Evolutionary conservation across 2,888 invertebrate species (phyloP).

Genomic region (Diarsia mendica): DNA sequence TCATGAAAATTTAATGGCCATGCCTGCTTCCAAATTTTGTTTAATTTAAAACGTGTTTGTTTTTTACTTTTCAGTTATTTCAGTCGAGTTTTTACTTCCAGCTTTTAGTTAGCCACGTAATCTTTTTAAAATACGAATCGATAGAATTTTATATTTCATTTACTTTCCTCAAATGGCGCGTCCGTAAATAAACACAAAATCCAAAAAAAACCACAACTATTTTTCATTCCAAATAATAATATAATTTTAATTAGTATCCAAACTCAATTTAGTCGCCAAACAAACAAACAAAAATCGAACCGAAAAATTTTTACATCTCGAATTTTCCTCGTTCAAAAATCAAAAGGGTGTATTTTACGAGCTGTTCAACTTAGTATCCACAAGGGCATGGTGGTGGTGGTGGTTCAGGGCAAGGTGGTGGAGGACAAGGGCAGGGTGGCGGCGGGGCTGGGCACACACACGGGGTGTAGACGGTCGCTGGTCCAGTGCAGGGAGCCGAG

Average conservation of each 20-base stretch:
- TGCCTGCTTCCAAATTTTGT: too few relatives aligned
- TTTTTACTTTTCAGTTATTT: too few relatives aligned
- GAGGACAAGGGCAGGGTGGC: constrained; percentile 24
- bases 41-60: too few relatives aligned
- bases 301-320: constrained; percentile 16
- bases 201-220: constrained; percentile 33
- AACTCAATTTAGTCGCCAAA: constrained; percentile 5
- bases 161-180: too few relatives aligned
- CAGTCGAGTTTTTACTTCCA: too few relatives aligned
- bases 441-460: constrained; percentile 54
- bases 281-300: background rate
- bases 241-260: constrained; percentile 57
- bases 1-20: too few relatives aligned
- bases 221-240: constrained; percentile 55
- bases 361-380: constrained; percentile 26
- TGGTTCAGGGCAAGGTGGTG: constrained; percentile 8
- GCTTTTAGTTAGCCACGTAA: too few relatives aligned
- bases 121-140: too few relatives aligned
- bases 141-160: too few relatives aligned
- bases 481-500: constrained; percentile 73
- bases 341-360: background rate
- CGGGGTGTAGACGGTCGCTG: constrained; percentile 75
- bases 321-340: constrained; percentile 1
- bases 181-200: constrained; percentile 14
- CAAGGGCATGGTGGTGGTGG: constrained; percentile 8